These are phyloP conservation scores for Tigriopus californicus DNA, from an alignment of 2,888 invertebrate genomes.

Conservation along the genomic window DNA sequence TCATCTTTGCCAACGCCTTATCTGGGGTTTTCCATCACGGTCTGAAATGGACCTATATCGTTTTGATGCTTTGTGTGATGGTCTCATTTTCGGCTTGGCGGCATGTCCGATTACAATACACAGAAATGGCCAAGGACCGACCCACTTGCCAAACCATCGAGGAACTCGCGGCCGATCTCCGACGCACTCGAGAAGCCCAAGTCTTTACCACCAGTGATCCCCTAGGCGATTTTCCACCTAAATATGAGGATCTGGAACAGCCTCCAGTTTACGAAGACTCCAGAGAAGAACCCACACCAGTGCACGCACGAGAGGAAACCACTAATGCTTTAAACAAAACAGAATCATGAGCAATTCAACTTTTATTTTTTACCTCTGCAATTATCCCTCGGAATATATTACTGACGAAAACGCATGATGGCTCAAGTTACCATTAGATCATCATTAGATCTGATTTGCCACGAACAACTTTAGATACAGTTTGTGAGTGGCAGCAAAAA, in stretches of 20 bases:
- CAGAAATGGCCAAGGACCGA: not conserved
- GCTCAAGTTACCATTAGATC: no score
- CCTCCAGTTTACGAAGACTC: not conserved
- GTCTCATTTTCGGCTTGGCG: not conserved
- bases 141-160: not conserved
- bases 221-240: not conserved
- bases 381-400: no score
- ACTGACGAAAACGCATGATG: no score
- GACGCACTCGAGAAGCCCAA: not conserved
- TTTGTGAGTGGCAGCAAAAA: no score
- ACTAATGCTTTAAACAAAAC: no score
- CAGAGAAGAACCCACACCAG: no score
- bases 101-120: not conserved
- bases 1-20: not conserved
- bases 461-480: no score
- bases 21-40: not conserved
- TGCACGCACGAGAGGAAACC: no score
- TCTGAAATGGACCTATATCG: not conserved
- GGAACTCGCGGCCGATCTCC: not conserved
- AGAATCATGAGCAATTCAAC: no score
- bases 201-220: not conserved
- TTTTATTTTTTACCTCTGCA: no score
- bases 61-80: not conserved
- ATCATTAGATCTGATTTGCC: no score
- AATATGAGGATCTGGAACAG: not conserved